Evolutionary conservation across 2,888 invertebrate species (phyloP).

Genomic region (Calameuta idolon): DNA sequence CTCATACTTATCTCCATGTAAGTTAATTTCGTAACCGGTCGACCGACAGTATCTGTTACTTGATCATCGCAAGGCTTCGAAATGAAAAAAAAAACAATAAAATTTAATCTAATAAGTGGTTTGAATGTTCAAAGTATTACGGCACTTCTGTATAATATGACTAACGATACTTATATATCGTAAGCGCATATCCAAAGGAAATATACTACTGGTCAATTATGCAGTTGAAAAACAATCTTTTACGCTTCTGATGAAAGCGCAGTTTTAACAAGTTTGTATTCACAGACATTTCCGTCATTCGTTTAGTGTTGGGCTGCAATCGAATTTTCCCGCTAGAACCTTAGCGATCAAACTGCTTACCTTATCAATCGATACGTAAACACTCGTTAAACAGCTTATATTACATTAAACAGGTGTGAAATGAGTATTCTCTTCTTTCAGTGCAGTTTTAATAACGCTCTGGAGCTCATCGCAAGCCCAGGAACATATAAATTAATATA

Average conservation of each 20-base stretch:
- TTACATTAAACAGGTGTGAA: neutral
- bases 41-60: neutral
- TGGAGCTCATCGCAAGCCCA: neutral
- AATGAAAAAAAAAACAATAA: neutral
- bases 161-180: neutral
- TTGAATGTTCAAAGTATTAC: neutral
- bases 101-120: neutral
- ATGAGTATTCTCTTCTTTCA: neutral
- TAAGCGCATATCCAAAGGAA: neutral
- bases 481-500: neutral
- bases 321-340: neutral
- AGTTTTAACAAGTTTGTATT: neutral
- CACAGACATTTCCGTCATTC: neutral
- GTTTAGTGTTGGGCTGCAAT: neutral
- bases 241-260: neutral
- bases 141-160: neutral
- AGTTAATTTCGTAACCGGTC: neutral
- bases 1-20: neutral
- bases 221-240: neutral
- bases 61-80: neutral
- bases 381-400: neutral
- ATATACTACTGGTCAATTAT: neutral
- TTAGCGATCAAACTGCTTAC: neutral
- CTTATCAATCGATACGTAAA: neutral
- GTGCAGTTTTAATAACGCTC: neutral